These are phyloP conservation scores for Sminthurinus aureus DNA, from an alignment of 2,888 invertebrate genomes.

Conservation along the genomic window DNA sequence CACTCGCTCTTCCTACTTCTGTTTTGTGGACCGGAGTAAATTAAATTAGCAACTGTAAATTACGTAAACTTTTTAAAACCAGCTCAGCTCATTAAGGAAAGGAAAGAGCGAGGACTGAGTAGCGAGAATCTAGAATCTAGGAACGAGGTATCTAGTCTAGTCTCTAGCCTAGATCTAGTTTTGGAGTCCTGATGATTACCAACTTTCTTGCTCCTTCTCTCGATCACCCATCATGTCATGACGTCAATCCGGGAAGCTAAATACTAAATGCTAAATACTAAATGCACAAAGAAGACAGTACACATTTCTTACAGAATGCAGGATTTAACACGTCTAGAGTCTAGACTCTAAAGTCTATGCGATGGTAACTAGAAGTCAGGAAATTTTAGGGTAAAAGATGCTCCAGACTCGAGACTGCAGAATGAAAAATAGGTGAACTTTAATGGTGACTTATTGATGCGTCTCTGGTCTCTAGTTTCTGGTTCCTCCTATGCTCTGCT, in stretches of 20 bases:
- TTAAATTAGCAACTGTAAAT: conserved; percentile 12
- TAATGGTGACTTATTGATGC: neutral
- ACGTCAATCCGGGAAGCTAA: neutral
- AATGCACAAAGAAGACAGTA: too few species aligned
- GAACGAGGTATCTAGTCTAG: neutral
- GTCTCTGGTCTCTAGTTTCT: neutral
- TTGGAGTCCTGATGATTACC: neutral
- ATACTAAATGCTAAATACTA: too few species aligned
- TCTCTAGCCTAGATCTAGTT: too few species aligned
- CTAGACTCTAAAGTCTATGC: too few species aligned
- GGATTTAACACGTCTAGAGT: too few species aligned
- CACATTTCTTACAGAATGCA: too few species aligned
- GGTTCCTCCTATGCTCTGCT: too few species aligned
- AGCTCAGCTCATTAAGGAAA: conserved; percentile 19
- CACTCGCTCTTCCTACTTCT: neutral
- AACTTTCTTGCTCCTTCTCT: neutral
- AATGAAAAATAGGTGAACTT: neutral
- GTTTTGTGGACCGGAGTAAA: neutral
- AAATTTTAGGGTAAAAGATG: too few species aligned
- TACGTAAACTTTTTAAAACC: neutral
- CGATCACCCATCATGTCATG: neutral
- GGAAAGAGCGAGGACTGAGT: neutral
- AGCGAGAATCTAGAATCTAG: neutral
- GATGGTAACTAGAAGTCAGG: too few species aligned
- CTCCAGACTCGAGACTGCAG: too few species aligned